phyloP scores from a whole-genome alignment of 2,797 vertebrate species.

The Ctenopoma multispine region DNA sequence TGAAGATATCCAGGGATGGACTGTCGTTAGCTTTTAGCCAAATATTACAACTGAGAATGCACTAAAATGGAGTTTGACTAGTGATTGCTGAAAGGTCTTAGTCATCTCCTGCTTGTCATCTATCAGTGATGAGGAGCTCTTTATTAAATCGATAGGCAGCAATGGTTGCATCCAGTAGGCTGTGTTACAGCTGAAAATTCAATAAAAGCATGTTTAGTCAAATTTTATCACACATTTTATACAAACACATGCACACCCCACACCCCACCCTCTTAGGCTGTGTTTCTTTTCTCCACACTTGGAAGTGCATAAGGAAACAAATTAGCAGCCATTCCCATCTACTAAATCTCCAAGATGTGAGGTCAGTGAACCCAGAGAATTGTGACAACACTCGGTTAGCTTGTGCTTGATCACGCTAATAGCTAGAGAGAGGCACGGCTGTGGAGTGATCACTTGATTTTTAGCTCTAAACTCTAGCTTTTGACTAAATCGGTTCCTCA shows the following conservation, averaged over 20 bases:
- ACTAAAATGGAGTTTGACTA: fast-evolving
- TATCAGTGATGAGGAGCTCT: background rate
- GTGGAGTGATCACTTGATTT: background rate
- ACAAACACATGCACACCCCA: background rate
- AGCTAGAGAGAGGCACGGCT: background rate
- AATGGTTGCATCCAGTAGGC: background rate
- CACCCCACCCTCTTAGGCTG: too few species aligned
- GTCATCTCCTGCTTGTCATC: fast-evolving
- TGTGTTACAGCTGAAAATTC: background rate
- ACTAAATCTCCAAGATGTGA: constrained; percentile 27
- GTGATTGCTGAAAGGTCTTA: background rate
- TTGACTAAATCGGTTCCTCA: background rate
- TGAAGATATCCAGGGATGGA: background rate
- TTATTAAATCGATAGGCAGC: background rate
- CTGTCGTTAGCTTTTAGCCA: background rate
- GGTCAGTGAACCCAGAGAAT: constrained; percentile 34
- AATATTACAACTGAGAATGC: background rate
- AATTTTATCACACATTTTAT: background rate
- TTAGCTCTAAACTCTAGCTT: background rate
- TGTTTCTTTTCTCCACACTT: constrained; percentile 26
- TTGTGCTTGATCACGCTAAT: constrained; percentile 30
- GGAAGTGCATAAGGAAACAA: constrained; percentile 33
- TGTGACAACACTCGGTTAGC: constrained; percentile 14
- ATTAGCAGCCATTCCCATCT: constrained; percentile 25
- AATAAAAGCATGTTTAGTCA: background rate